Conservation (phyloP, 1,140 invertebrate species). For the Parapsyche elsis region DNA sequence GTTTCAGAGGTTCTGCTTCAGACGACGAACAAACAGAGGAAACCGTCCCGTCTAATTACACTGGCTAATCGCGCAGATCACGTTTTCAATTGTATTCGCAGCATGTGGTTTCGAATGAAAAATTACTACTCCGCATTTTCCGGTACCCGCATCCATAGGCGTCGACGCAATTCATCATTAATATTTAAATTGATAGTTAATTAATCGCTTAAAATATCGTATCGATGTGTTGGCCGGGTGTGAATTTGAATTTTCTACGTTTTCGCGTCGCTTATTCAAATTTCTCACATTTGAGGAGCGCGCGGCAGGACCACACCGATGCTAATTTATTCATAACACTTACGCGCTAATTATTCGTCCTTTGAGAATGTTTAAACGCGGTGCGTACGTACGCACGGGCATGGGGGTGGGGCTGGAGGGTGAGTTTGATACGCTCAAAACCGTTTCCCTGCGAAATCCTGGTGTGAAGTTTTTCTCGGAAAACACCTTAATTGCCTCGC, state of each 20-base stretch:
- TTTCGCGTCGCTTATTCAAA: slow-evolving; percentile 44
- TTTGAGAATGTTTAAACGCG: slow-evolving; percentile 39
- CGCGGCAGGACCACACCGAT: neutral
- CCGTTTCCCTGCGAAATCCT: too few relatives aligned
- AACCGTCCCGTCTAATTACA: neutral
- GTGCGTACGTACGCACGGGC: neutral
- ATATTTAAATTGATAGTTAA: slow-evolving; percentile 42
- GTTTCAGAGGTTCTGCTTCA: neutral
- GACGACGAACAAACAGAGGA: neutral
- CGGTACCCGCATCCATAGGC: neutral
- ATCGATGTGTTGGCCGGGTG: neutral
- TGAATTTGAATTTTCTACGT: slow-evolving; percentile 34
- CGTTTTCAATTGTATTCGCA: neutral
- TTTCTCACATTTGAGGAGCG: slow-evolving; percentile 1
- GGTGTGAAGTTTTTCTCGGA: neutral
- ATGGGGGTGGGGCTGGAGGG: neutral
- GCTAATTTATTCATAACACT: slow-evolving; percentile 46
- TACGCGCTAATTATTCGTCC: slow-evolving; percentile 44
- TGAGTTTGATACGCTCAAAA: neutral
- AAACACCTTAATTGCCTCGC: neutral
- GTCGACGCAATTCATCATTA: neutral
- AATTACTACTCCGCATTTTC: neutral
- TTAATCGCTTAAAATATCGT: too few relatives aligned
- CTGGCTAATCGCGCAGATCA: neutral
- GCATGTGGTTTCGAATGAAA: too few relatives aligned